These are phyloP conservation scores for Steinernema hermaphroditum DNA, from an alignment of 2,888 invertebrate species.

Conservation along the genomic window DNA sequence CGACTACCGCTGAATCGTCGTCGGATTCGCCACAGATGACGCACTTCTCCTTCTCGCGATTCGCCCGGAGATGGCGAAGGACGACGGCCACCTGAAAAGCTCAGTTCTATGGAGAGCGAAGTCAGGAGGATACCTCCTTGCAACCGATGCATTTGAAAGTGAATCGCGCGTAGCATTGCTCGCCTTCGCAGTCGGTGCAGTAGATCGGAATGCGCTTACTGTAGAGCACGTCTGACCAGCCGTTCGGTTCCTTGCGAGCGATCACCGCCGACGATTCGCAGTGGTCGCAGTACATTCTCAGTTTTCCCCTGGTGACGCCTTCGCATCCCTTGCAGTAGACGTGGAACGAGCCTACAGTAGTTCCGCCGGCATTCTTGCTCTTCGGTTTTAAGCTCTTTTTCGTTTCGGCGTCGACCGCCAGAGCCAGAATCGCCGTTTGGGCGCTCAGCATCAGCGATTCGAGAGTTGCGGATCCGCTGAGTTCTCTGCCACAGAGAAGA, in stretches of 20 bases:
- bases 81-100: conserved; percentile 39
- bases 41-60: conserved; percentile 48
- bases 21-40: conserved; percentile 50
- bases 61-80: conserved; percentile 47
- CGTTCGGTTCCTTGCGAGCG: conserved; percentile 47
- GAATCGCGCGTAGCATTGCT: conserved; percentile 40
- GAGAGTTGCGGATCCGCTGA: conserved; percentile 2
- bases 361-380: neutral
- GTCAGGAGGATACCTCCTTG: conserved; percentile 41
- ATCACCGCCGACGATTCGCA: conserved; percentile 46
- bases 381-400: neutral
- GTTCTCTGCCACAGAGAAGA: conserved; percentile 22
- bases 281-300: conserved; percentile 49
- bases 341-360: conserved; percentile 44
- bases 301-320: conserved; percentile 45
- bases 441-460: conserved; percentile 21
- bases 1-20: conserved; percentile 36
- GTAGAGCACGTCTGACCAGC: conserved; percentile 49
- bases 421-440: neutral
- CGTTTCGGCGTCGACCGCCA: neutral
- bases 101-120: neutral
- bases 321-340: conserved; percentile 55
- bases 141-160: conserved; percentile 54
- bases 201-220: conserved; percentile 34
- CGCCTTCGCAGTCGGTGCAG: conserved; percentile 41